Percentiles rank a stretch among this genome's conserved stretches.
These are phyloP conservation scores for Mus minutoides DNA, from an alignment of 2,797 vertebrate genomes.

Conservation along the genomic window DNA sequence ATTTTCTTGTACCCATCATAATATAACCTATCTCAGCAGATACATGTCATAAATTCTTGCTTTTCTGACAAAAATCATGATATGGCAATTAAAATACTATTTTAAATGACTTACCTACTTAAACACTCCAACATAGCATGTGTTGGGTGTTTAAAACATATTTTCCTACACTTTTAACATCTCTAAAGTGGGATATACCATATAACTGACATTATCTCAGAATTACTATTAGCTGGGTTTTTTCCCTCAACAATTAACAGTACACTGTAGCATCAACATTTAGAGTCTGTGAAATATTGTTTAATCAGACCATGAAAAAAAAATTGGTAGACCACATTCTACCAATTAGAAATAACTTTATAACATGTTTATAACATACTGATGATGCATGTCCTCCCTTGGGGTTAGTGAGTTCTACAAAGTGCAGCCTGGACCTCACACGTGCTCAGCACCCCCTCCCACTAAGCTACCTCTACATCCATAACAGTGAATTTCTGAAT, in stretches of 20 bases:
- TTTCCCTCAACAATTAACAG: background rate
- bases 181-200: background rate
- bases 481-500: background rate
- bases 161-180: conserved; percentile 17
- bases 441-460: background rate
- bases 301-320: conserved; percentile 26
- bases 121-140: background rate
- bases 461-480: background rate
- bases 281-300: background rate
- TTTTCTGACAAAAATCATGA: conserved; percentile 35
- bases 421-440: background rate
- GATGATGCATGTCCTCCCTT: background rate
- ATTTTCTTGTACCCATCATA: background rate
- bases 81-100: background rate
- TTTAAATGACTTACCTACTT: conserved; percentile 8
- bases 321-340: background rate
- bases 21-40: conserved; percentile 5
- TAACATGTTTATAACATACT: background rate
- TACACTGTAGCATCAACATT: conserved; percentile 14
- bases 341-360: conserved; percentile 29
- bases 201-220: background rate
- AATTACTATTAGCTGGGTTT: background rate
- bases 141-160: background rate
- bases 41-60: background rate
- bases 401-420: background rate